These are phyloP conservation scores for Myopa tessellatipennis DNA, from an alignment of 2,888 invertebrate genomes.

Conservation along the genomic window DNA sequence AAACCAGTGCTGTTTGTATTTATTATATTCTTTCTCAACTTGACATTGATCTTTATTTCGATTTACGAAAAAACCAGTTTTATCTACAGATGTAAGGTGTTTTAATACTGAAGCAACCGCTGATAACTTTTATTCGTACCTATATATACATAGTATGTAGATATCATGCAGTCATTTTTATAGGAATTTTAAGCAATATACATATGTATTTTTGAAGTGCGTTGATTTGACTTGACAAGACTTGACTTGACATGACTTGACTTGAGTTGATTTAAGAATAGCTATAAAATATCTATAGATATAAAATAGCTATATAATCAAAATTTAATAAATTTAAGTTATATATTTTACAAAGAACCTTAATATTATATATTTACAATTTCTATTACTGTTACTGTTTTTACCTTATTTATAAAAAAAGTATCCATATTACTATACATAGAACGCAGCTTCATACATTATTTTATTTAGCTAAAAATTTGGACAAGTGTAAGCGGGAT, in stretches of 20 bases:
- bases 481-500: conserved; percentile 72
- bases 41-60: conserved; percentile 55
- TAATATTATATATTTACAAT: too few species aligned
- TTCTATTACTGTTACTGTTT: not conserved
- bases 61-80: conserved; percentile 24
- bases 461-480: conserved; percentile 64
- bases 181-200: not conserved
- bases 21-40: conserved; percentile 46
- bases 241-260: too few species aligned
- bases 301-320: too few species aligned
- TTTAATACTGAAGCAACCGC: not conserved
- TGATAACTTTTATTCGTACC: conserved; percentile 2
- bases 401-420: not conserved
- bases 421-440: not conserved
- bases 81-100: not conserved
- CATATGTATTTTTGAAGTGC: not conserved
- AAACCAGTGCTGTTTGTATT: not conserved
- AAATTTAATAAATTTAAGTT: too few species aligned
- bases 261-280: too few species aligned
- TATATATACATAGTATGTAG: conserved; percentile 13
- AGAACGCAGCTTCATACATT: conserved; percentile 10
- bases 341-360: too few species aligned
- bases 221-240: too few species aligned
- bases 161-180: not conserved
- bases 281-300: too few species aligned